Evolutionary conservation across 2,113 vertebrate genomes (phyloP).

Genomic region (Triplophysa dalaica): DNA sequence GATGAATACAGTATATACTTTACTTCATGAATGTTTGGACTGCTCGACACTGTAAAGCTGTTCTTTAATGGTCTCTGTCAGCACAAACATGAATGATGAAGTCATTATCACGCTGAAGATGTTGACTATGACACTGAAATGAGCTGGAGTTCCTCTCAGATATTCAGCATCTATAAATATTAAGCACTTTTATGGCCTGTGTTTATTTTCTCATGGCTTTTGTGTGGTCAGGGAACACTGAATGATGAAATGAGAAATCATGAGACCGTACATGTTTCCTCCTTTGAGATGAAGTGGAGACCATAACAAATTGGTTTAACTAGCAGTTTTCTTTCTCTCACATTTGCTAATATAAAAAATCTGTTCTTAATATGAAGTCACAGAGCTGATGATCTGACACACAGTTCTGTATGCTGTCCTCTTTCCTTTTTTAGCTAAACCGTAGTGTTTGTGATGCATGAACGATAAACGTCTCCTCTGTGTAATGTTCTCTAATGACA

Average conservation of each 20-base stretch:
- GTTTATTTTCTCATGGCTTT: neutral
- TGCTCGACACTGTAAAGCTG: constrained; percentile 40
- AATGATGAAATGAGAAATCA: neutral
- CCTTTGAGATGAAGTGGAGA: too few relatives aligned
- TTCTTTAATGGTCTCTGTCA: constrained; percentile 40
- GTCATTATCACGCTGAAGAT: constrained; percentile 14
- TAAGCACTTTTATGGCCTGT: constrained; percentile 24
- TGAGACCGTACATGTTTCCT: too few relatives aligned
- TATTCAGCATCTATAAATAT: constrained; percentile 48
- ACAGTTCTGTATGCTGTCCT: too few relatives aligned
- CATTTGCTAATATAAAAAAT: too few relatives aligned
- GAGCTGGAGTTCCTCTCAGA: constrained; percentile 8
- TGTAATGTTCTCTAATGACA: too few relatives aligned
- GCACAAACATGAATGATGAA: constrained; percentile 4
- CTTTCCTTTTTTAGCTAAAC: too few relatives aligned
- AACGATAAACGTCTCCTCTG: too few relatives aligned
- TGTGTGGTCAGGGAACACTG: neutral
- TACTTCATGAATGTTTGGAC: constrained; percentile 38
- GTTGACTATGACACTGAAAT: constrained; percentile 12
- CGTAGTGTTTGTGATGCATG: too few relatives aligned
- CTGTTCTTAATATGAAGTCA: too few relatives aligned
- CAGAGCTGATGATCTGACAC: too few relatives aligned
- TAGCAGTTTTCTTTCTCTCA: too few relatives aligned
- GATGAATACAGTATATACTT: constrained; percentile 27
- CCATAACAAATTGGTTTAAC: too few relatives aligned